These are phyloP conservation scores for Pachycephus smyrnensis DNA, from an alignment of 2,888 invertebrate genomes.

Conservation along the genomic window DNA sequence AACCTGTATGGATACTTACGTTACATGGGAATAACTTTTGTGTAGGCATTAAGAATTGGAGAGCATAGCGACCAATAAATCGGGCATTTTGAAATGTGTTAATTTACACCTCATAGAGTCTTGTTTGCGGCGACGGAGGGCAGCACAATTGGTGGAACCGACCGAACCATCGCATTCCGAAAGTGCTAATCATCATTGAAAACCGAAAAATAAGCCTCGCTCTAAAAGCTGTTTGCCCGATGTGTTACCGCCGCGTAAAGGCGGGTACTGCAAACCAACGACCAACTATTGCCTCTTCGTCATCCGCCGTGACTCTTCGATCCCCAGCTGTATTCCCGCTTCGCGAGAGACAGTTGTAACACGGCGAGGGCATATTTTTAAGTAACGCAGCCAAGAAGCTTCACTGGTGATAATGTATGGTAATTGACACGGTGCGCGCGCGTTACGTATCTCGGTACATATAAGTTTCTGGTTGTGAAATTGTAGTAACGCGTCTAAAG, in stretches of 20 bases:
- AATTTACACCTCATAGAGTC: constrained; percentile 53
- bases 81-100: constrained; percentile 41
- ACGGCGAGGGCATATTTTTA: constrained; percentile 26
- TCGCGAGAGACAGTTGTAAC: constrained; percentile 3
- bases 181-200: constrained; percentile 64
- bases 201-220: constrained; percentile 55
- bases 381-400: constrained; percentile 41
- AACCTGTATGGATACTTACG: neutral
- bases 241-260: constrained; percentile 45
- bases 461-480: neutral
- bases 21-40: neutral
- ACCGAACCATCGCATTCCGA: constrained; percentile 26
- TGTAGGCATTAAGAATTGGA: neutral
- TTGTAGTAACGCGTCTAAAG: neutral
- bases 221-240: constrained; percentile 61
- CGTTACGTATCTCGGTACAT: constrained; percentile 37
- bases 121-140: constrained; percentile 36
- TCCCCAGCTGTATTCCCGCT: constrained; percentile 3
- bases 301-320: constrained; percentile 12
- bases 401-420: constrained; percentile 56
- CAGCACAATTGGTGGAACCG: constrained; percentile 30
- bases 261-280: constrained; percentile 14
- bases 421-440: constrained; percentile 56
- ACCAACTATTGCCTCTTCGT: neutral
- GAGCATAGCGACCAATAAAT: neutral